A percentile compares a stretch with the other conserved stretches of the same genome.
These are phyloP conservation scores for Drosophila mulleri DNA, from an alignment of 2,888 invertebrate species.

Conservation along the genomic window DNA sequence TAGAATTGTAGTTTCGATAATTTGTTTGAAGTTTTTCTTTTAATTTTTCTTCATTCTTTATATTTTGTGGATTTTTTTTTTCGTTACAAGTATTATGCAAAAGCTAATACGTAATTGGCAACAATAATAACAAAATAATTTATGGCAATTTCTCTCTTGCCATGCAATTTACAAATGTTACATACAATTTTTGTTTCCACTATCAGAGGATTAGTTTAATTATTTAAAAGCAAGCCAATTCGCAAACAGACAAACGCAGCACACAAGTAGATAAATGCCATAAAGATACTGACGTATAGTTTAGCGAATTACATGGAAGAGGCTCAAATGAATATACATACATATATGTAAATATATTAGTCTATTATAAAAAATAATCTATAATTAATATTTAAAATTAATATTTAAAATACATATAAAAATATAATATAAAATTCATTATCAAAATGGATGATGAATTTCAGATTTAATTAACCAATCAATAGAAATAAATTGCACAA, in stretches of 20 bases:
- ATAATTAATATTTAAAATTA: too few species aligned
- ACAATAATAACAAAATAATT: conserved; percentile 20
- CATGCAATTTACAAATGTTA: conserved; percentile 9
- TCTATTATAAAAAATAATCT: too few species aligned
- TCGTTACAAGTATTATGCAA: background rate
- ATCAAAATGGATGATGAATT: too few species aligned
- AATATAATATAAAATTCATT: too few species aligned
- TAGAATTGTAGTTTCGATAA: too few species aligned
- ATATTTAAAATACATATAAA: too few species aligned
- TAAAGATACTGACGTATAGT: background rate
- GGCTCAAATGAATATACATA: too few species aligned
- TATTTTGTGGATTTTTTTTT: background rate
- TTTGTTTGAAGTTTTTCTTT: too few species aligned
- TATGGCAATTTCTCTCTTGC: conserved; percentile 21
- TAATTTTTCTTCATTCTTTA: too few species aligned
- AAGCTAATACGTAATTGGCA: conserved; percentile 20
- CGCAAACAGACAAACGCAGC: conserved; percentile 5
- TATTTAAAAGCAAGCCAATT: conserved; percentile 47
- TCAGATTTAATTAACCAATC: too few species aligned
- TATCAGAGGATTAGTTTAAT: conserved; percentile 44
- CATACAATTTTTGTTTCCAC: conserved; percentile 18
- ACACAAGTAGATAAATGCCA: conserved; percentile 7
- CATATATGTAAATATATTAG: too few species aligned
- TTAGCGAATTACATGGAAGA: background rate
- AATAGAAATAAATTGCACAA: background rate